A percentile compares a stretch with the other conserved stretches of the same genome.
These are phyloP conservation scores for Orchestia grillus DNA, from an alignment of 1,140 invertebrate species.

Conservation along the genomic window DNA sequence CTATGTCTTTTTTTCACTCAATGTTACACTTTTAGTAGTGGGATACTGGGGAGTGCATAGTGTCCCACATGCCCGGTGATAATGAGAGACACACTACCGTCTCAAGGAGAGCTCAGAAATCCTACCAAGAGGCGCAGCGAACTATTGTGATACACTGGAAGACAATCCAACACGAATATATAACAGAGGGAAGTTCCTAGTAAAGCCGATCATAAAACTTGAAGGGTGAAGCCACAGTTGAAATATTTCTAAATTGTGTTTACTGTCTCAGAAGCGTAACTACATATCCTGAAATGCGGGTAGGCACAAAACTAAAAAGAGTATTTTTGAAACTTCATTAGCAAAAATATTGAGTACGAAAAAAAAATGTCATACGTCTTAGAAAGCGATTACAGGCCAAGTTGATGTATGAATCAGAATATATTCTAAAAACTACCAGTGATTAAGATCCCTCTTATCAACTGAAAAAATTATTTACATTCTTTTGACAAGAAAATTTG, in stretches of 20 bases:
- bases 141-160: not conserved
- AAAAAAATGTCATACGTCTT: no score
- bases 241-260: not conserved
- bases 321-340: no score
- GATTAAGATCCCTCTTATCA: no score
- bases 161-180: not conserved
- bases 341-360: no score
- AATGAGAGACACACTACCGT: not conserved
- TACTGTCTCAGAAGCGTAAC: no score
- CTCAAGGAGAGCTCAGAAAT: not conserved
- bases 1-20: not conserved
- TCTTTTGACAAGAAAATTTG: no score
- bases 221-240: not conserved
- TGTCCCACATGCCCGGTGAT: not conserved
- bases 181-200: not conserved
- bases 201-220: not conserved
- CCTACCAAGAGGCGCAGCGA: not conserved
- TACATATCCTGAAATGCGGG: no score
- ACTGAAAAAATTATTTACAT: no score
- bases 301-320: no score
- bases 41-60: not conserved
- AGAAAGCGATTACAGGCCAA: no score
- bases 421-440: no score
- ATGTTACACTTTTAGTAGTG: not conserved
- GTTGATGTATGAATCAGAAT: no score